Conservation (phyloP, 2,888 invertebrate species). For the Dendrolimus houi region DNA sequence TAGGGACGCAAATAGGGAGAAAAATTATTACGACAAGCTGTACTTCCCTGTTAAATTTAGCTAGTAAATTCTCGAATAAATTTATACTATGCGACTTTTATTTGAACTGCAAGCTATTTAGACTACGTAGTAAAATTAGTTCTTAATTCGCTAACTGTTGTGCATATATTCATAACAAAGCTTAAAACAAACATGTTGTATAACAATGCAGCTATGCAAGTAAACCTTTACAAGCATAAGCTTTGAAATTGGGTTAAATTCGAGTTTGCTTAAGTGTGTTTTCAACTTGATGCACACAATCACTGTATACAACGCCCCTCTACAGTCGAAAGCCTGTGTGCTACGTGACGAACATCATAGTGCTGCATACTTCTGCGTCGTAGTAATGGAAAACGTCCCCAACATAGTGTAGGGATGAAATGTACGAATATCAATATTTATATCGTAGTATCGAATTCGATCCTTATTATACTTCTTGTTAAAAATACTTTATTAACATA, state of each 20-base stretch:
- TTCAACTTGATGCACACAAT: slow-evolving; percentile 29
- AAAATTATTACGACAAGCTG: background rate
- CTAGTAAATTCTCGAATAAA: background rate
- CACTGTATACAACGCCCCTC: slow-evolving; percentile 24
- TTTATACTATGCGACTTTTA: slow-evolving; percentile 2
- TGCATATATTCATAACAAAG: slow-evolving; percentile 1
- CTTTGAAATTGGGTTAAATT: slow-evolving; percentile 54
- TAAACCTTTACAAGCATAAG: slow-evolving; percentile 47
- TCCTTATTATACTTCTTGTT: too few species aligned
- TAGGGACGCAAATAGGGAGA: background rate
- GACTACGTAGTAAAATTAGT: background rate
- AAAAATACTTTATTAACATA: too few species aligned
- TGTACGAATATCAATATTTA: too few species aligned
- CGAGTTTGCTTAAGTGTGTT: slow-evolving; percentile 46
- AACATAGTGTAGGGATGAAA: slow-evolving; percentile 10
- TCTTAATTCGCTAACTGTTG: background rate
- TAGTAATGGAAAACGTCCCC: slow-evolving; percentile 27
- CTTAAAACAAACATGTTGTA: slow-evolving; percentile 4
- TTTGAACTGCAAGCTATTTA: background rate
- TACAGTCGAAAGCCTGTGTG: slow-evolving; percentile 15
- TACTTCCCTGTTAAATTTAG: background rate
- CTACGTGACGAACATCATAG: slow-evolving; percentile 12
- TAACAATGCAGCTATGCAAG: slow-evolving; percentile 33
- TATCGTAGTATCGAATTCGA: too few species aligned
- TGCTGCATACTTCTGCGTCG: slow-evolving; percentile 10